Evolutionary conservation across 1,140 invertebrate species (phyloP).

Genomic region (Chrysopa pallens): DNA sequence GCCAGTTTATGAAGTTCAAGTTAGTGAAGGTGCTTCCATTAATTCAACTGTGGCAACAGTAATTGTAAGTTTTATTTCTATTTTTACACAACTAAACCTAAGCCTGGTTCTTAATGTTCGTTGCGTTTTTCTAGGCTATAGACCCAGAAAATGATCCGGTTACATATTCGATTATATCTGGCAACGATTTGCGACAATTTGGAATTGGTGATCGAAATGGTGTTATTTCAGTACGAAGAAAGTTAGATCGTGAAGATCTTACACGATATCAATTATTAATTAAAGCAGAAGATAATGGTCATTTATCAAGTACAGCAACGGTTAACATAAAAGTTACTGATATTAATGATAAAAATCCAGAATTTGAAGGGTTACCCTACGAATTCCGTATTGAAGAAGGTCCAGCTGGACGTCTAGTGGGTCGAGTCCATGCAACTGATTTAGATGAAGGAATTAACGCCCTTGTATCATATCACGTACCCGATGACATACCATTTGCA

Average conservation of each 20-base stretch:
- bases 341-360: conserved; percentile 78
- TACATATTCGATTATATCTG: conserved; percentile 65
- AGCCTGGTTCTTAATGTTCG: not conserved
- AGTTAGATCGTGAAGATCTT: conserved; percentile 69
- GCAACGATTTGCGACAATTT: conserved; percentile 73
- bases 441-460: conserved; percentile 57
- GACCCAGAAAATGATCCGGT: conserved; percentile 81
- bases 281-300: conserved; percentile 70
- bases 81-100: conserved; percentile 1
- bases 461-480: conserved; percentile 47
- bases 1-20: conserved; percentile 63
- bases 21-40: conserved; percentile 72
- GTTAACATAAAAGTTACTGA: conserved; percentile 79
- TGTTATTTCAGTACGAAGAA: conserved; percentile 62
- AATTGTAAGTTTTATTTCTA: conserved; percentile 24
- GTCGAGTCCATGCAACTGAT: conserved; percentile 66
- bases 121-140: conserved; percentile 37
- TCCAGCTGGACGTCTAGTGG: conserved; percentile 41
- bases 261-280: conserved; percentile 71
- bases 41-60: conserved; percentile 64
- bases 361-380: conserved; percentile 61
- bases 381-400: conserved; percentile 71
- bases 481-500: conserved; percentile 55
- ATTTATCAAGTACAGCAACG: conserved; percentile 59
- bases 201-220: conserved; percentile 65